Conservation (phyloP, 1,140 invertebrate species). For the Phortica variegata region DNA sequence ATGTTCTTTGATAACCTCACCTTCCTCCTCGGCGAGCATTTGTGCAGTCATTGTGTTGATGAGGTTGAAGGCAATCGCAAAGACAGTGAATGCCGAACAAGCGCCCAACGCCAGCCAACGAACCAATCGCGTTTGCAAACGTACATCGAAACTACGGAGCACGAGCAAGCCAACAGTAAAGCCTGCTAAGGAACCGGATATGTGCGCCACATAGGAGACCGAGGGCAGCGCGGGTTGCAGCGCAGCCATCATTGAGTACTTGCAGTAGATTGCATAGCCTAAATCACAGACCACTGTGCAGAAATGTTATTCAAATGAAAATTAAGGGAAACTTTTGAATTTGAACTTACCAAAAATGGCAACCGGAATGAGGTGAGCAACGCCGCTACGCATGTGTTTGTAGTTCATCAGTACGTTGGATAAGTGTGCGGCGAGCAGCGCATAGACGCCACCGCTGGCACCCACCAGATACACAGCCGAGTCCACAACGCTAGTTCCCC, state of each 20-base stretch:
- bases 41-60: conserved; percentile 66
- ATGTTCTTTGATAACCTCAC: conserved; percentile 47
- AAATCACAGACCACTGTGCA: conserved; percentile 84
- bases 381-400: conserved; percentile 92
- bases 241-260: conserved; percentile 67
- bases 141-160: conserved; percentile 92
- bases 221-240: conserved; percentile 63
- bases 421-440: conserved; percentile 87
- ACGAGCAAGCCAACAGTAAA: conserved; percentile 87
- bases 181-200: conserved; percentile 86
- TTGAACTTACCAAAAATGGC: conserved; percentile 81
- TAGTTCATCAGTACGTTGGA: conserved; percentile 93
- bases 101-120: conserved; percentile 93
- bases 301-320: conserved; percentile 2
- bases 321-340: conserved; percentile 19
- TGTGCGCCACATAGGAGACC: conserved; percentile 91
- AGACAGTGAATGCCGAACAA: conserved; percentile 86
- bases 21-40: conserved; percentile 44
- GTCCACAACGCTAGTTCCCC: conserved; percentile 90
- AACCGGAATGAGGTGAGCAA: conserved; percentile 83
- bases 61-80: conserved; percentile 89
- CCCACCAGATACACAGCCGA: conserved; percentile 91
- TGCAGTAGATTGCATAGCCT: conserved; percentile 88
- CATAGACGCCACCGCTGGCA: conserved; percentile 92
- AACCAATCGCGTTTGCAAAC: conserved; percentile 84